A percentile compares a stretch with the other conserved stretches of the same genome.
Evolutionary conservation across 2,797 vertebrate species (phyloP).

Genomic region (Nannoperca obscura): DNA sequence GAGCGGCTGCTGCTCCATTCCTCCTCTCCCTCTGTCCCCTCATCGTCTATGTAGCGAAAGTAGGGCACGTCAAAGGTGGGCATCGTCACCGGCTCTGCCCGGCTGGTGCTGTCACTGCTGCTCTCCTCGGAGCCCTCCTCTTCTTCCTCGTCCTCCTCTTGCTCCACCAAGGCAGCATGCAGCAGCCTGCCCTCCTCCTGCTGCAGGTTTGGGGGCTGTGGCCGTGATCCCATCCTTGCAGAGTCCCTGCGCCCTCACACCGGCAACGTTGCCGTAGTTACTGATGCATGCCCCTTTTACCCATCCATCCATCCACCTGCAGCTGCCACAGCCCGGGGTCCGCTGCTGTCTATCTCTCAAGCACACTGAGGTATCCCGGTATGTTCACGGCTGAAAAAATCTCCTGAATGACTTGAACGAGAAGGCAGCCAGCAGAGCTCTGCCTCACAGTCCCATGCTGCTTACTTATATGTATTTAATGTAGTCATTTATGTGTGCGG

Average conservation of each 20-base stretch:
- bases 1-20: conserved; percentile 96
- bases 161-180: conserved; percentile 85
- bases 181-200: conserved; percentile 81
- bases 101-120: conserved; percentile 77
- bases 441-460: conserved; percentile 71
- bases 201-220: conserved; percentile 83
- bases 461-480: conserved; percentile 66
- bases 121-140: conserved; percentile 80
- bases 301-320: conserved; percentile 62
- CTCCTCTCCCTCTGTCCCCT: conserved; percentile 92
- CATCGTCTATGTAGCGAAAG: conserved; percentile 98
- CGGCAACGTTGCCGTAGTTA: conserved; percentile 84
- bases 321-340: conserved; percentile 54
- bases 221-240: conserved; percentile 92
- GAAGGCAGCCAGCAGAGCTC: conserved; percentile 61
- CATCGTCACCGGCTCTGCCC: conserved; percentile 85
- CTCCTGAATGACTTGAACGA: conserved; percentile 59
- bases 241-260: conserved; percentile 62
- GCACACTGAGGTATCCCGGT: conserved; percentile 41
- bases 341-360: conserved; percentile 39
- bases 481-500: conserved; percentile 64
- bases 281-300: conserved; percentile 69
- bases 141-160: conserved; percentile 84
- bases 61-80: conserved; percentile 98
- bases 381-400: conserved; percentile 48